Percentiles rank a stretch among this genome's conserved stretches.
phyloP scores from a whole-genome alignment of 2,113 vertebrate genomes.

The Hepsetus odoe region DNA sequence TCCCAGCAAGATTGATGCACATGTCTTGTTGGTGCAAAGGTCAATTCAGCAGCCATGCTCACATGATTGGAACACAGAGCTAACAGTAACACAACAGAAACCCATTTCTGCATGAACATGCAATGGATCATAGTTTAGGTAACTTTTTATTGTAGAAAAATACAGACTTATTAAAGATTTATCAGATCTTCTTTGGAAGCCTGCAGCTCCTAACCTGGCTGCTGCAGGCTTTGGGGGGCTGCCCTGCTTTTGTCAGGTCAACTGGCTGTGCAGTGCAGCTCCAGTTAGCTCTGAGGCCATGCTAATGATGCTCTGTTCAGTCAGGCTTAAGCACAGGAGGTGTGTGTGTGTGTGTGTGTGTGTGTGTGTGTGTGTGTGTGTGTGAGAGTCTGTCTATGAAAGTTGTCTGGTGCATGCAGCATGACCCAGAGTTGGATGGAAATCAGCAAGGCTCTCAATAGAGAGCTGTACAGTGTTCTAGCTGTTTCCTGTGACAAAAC shows the following conservation, averaged over 20 bases:
- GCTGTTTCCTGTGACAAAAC: no score
- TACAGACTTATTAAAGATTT: no score
- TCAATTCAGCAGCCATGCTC: constrained; percentile 28
- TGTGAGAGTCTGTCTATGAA: no score
- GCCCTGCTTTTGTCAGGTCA: constrained; percentile 30
- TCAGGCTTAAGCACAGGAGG: not conserved
- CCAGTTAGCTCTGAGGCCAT: constrained; percentile 14
- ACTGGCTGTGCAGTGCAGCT: not conserved
- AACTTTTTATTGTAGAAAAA: no score
- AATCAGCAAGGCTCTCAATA: no score
- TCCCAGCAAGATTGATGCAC: constrained; percentile 47
- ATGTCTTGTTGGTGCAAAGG: constrained; percentile 32
- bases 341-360: no score
- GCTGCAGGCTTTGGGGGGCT: constrained; percentile 1
- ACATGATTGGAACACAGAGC: constrained; percentile 37
- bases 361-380: no score
- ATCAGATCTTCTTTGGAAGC: not conserved
- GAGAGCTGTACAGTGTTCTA: no score
- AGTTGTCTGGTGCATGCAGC: no score
- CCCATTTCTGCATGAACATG: no score
- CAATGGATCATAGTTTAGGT: no score
- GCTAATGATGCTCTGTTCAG: constrained; percentile 16
- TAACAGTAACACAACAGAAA: constrained; percentile 36
- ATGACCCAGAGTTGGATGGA: constrained; percentile 10
- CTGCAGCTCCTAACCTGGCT: not conserved